Percentiles rank a stretch among this genome's conserved stretches.
These are phyloP conservation scores for Diorhabda carinulata DNA, from an alignment of 1,140 invertebrate genomes.

Conservation along the genomic window DNA sequence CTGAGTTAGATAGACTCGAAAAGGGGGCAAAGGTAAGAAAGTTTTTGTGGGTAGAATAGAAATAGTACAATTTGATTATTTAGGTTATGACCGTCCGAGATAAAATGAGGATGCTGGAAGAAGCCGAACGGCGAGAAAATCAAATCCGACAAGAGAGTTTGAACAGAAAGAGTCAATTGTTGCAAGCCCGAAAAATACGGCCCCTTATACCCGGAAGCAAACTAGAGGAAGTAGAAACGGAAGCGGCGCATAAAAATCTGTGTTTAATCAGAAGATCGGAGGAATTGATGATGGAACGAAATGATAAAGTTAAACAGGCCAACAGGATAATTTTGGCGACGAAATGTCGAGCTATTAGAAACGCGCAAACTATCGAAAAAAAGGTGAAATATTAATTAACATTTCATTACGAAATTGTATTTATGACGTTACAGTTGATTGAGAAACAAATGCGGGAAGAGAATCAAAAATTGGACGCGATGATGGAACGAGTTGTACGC, in stretches of 20 bases:
- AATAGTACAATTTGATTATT: slow-evolving; percentile 1
- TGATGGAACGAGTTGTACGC: slow-evolving; percentile 60
- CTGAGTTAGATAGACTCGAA: slow-evolving; percentile 38
- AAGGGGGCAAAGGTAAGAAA: slow-evolving; percentile 37
- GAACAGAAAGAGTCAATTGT: slow-evolving; percentile 33
- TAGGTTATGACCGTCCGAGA: slow-evolving; percentile 38
- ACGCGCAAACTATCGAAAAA: slow-evolving; percentile 66
- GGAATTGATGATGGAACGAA: slow-evolving; percentile 50
- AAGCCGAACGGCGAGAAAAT: slow-evolving; percentile 35
- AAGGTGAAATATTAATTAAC: slow-evolving; percentile 26
- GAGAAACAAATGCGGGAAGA: slow-evolving; percentile 55
- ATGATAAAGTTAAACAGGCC: slow-evolving; percentile 64
- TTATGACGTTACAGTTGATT: slow-evolving; percentile 43
- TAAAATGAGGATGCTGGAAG: slow-evolving; percentile 34
- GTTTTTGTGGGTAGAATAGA: not conserved
- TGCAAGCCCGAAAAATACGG: slow-evolving; percentile 26
- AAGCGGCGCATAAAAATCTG: slow-evolving; percentile 34
- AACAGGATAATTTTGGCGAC: slow-evolving; percentile 65
- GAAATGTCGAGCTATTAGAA: slow-evolving; percentile 69
- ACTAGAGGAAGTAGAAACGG: slow-evolving; percentile 34
- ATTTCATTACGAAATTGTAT: slow-evolving; percentile 1
- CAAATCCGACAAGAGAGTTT: slow-evolving; percentile 33
- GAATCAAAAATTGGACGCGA: slow-evolving; percentile 56
- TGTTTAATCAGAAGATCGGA: slow-evolving; percentile 40
- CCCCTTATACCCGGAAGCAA: slow-evolving; percentile 25